Evolutionary conservation across 1,140 invertebrate species (phyloP).

Genomic region (Thaumatotibia leucotreta): DNA sequence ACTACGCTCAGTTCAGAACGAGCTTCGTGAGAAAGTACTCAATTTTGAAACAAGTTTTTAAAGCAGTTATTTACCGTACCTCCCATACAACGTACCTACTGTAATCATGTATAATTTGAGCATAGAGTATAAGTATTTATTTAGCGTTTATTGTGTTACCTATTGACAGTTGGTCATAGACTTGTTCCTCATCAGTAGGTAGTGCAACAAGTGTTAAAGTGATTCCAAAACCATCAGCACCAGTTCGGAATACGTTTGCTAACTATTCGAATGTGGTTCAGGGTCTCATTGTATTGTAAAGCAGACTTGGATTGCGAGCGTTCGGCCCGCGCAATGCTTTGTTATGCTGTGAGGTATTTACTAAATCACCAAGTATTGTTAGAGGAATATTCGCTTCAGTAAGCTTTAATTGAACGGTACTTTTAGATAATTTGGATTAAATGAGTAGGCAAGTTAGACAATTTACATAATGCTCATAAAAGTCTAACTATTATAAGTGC

Average conservation of each 20-base stretch:
- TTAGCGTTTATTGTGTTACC: too few relatives aligned
- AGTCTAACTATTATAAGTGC: not conserved
- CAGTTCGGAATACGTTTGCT: conserved; percentile 13
- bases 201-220: not conserved
- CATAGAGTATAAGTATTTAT: too few relatives aligned
- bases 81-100: too few relatives aligned
- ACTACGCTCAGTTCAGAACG: too few relatives aligned
- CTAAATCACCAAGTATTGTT: conserved; percentile 26
- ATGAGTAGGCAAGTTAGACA: not conserved
- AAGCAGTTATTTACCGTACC: too few relatives aligned
- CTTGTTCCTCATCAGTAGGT: too few relatives aligned
- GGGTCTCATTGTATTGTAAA: conserved; percentile 43
- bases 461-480: not conserved
- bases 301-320: conserved; percentile 27
- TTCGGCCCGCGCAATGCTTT: conserved; percentile 35
- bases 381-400: conserved; percentile 19
- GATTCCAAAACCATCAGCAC: not conserved
- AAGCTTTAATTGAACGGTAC: conserved; percentile 3
- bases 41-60: too few relatives aligned
- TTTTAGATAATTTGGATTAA: not conserved
- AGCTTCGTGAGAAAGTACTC: too few relatives aligned
- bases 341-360: conserved; percentile 16
- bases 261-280: conserved; percentile 50
- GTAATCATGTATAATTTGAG: too few relatives aligned
- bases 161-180: too few relatives aligned